Evolutionary conservation across 2,113 vertebrate genomes (phyloP), one percentile per base, ranked within the genome.

Genomic region (Callocephalon fimbriatum): DNA sequence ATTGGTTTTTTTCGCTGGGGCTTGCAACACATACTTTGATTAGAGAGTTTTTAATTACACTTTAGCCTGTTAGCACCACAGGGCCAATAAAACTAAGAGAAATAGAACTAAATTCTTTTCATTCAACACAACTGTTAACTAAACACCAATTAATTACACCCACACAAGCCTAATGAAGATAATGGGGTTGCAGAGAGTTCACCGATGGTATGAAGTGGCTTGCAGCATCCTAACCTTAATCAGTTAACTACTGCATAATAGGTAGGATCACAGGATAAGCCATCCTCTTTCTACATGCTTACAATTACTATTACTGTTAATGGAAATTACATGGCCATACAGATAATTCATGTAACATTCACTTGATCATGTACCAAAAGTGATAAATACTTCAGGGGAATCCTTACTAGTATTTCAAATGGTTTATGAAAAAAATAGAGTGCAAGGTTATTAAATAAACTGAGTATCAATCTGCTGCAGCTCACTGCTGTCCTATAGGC

Each of bases 131-230:
- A 95, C 91, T 95, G 95, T 93, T 95, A 96, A 95, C 94, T 95
- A 94, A 96, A 95, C 74, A 95, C 91, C 95, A 95, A 97, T 97
- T 97, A 97, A 97, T 97, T 97, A 97, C 58, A 97, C 80, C 88
- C 84, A 95, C 93, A 95, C 88, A 79, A 70, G 94, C 93, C 94
- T 97, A 97, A 96, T 97, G 97, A 96, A 96, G 93, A 96, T 97
- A 96, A 97, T 97, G 96, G 93, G 93, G 97, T 96, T 97, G 94
- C 86, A 89, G 86, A 95, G 94, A 95, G 94, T 97, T 96, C 94
- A 96, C 27, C 3, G 12, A 78, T 87, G 58, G 76, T 87, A 97
- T 94, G 95, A 96, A 97, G 80, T 96, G 95, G 88, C 94, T 97
- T 70, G 93, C 83, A 90, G 81, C 72, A 93, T 78, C 95, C 93